A percentile compares a stretch with the other conserved stretches of the same genome.
Conservation (phyloP, 2,113 vertebrate species). For the Larimichthys polyactis region DNA sequence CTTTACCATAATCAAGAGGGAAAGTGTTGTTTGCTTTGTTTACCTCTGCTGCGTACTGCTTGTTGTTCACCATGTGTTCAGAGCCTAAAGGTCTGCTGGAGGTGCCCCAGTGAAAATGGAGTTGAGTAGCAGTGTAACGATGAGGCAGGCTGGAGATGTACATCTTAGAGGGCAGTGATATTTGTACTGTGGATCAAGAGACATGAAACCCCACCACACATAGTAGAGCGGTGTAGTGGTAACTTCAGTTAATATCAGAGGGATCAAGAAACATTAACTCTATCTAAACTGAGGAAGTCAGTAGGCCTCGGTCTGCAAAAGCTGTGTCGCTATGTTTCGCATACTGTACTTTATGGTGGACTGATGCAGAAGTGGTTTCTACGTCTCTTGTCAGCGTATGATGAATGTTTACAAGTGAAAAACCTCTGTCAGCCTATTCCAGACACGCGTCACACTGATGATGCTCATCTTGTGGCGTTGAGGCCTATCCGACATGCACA, state of each 20-base stretch:
- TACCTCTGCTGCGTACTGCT: slow-evolving; percentile 93
- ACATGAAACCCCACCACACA: not conserved
- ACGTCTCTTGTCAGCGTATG: slow-evolving; percentile 35
- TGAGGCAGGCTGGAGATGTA: slow-evolving; percentile 86
- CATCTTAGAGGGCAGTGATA: slow-evolving; percentile 89
- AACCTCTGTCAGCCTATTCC: slow-evolving; percentile 62
- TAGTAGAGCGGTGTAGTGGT: not conserved
- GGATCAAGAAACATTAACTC: slow-evolving; percentile 21
- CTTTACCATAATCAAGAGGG: not conserved
- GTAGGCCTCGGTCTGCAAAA: slow-evolving; percentile 5
- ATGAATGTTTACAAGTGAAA: slow-evolving; percentile 45
- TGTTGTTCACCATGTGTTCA: slow-evolving; percentile 89
- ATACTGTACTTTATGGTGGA: not conserved
- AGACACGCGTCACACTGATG: slow-evolving; percentile 41
- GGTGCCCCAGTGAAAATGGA: slow-evolving; percentile 97
- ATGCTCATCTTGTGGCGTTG: slow-evolving; percentile 40
- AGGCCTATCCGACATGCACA: slow-evolving; percentile 25
- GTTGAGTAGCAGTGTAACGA: slow-evolving; percentile 89
- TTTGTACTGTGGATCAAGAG: slow-evolving; percentile 85
- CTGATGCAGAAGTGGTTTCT: slow-evolving; percentile 36
- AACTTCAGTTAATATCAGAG: slow-evolving; percentile 6
- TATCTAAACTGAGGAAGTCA: slow-evolving; percentile 8
- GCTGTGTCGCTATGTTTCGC: not conserved
- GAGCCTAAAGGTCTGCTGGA: slow-evolving; percentile 85
- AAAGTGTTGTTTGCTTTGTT: slow-evolving; percentile 41